Base-by-base conservation (phyloP, 64 coral and sea anemone genomes). In the Montipora sp. region DNA sequence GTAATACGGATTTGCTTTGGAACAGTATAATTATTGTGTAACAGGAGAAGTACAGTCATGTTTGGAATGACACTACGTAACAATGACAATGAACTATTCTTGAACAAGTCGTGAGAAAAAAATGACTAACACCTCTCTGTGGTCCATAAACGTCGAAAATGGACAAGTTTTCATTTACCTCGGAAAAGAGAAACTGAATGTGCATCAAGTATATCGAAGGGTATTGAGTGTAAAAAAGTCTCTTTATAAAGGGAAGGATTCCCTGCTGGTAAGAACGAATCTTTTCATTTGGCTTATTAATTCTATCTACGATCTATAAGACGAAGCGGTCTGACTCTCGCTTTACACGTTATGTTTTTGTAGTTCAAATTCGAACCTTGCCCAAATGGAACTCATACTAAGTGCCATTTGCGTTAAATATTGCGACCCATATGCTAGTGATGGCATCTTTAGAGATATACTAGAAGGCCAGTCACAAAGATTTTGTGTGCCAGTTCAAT, bases 401-500 rank as follows among this genome's bases (percentile, higher is more conserved):
- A 68, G 63, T 68, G 63, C 63, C 63, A 68, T 68, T 68, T 68
- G 63, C 0, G 8, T 68, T 13, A 68, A 68, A 68, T 68, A 13
- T n/a, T n/a, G 0, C 63, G 18, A 68, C 63, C 18, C 63, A 68
- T 68, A 68, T 68, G 63, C 63, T 68, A 68, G 63, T 68, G 63
- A 68, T 68, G 63, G 63, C 63, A 68, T 5, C 63, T 68, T 68
- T 68, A 68, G 63, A 68, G 18, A 68, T 5, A 68, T 68, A 68
- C 4, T 9, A 68, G 63, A 68, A 68, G 16, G 63, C 63, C 63
- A 68, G 63, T 68, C 63, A 68, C 63, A 20, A 68, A 18, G 63
- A 68, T 68, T 68, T 68, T n/a, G 63, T 68, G 18, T 68, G 63
- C 63, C 63, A 68, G 63, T 68, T 68, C 63, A 68, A 68, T 68